A percentile compares a stretch with the other conserved stretches of the same genome.
Evolutionary conservation across 2,113 vertebrate genomes (phyloP).

Genomic region (Diglossa brunneiventris): DNA sequence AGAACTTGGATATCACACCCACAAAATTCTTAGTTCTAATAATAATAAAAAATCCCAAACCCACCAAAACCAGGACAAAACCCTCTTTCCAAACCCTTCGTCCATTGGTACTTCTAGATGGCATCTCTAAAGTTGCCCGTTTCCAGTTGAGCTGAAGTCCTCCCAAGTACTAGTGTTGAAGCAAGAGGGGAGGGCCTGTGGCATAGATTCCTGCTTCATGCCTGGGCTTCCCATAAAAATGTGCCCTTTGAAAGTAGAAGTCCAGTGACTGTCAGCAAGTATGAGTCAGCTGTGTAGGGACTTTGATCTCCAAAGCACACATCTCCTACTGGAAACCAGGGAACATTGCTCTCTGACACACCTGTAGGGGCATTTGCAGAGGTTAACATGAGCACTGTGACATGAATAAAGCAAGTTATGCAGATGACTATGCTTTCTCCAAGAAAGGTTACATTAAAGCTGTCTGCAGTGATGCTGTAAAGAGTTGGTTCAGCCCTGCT

Average conservation of each 20-base stretch:
- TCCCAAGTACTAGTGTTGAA: neutral
- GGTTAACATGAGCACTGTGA: neutral
- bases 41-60: neutral
- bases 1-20: neutral
- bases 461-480: neutral
- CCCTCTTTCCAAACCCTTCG: neutral
- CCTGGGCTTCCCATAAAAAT: neutral
- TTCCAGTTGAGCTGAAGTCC: neutral
- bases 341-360: neutral
- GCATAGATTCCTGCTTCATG: neutral
- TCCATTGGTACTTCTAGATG: neutral
- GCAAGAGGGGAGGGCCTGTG: neutral
- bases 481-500: neutral
- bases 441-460: neutral
- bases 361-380: neutral
- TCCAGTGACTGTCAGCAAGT: neutral
- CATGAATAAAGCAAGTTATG: neutral
- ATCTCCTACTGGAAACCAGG: neutral
- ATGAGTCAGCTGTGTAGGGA: neutral
- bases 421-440: neutral
- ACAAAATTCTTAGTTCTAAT: neutral
- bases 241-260: neutral
- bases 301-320: neutral
- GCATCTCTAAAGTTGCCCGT: neutral
- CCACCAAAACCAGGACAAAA: neutral